phyloP scores from a whole-genome alignment of 2,888 invertebrate genomes.

The Punctoribates punctum region DNA sequence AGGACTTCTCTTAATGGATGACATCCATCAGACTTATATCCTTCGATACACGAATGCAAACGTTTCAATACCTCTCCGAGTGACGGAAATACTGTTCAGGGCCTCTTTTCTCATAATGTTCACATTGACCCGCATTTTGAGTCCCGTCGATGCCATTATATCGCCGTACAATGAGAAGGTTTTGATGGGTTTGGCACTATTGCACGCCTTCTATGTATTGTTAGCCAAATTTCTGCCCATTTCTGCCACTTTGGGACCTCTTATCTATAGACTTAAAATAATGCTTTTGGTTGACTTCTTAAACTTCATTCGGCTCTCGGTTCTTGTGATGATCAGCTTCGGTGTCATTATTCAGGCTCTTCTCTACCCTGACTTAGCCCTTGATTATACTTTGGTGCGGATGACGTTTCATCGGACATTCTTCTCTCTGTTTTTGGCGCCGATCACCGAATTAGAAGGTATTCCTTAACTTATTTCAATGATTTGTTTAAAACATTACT shows the following conservation, averaged over 20 bases:
- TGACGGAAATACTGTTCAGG: conserved; percentile 49
- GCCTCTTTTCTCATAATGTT: conserved; percentile 51
- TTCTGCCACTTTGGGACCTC: conserved; percentile 55
- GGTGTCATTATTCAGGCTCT: conserved; percentile 53
- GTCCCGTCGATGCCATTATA: no score
- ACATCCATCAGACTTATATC: conserved; percentile 40
- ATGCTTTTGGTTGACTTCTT: conserved; percentile 54
- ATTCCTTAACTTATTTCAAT: not conserved
- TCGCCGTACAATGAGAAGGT: conserved; percentile 51
- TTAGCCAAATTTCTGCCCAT: conserved; percentile 56
- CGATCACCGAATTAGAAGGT: conserved; percentile 51
- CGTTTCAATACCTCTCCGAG: conserved; percentile 48
- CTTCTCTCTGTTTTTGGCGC: conserved; percentile 55
- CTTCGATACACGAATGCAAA: conserved; percentile 48
- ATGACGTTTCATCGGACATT: conserved; percentile 54
- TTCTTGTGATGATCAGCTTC: conserved; percentile 52
- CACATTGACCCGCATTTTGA: conserved; percentile 50
- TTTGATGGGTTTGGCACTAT: conserved; percentile 53
- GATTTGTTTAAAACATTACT: not conserved
- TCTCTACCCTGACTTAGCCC: conserved; percentile 55
- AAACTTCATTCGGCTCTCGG: conserved; percentile 53
- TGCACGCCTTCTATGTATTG: conserved; percentile 57
- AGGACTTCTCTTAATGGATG: conserved; percentile 45
- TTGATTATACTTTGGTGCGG: conserved; percentile 51
- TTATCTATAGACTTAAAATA: conserved; percentile 55